Conservation (phyloP, 2,888 invertebrate genomes). For the Lypha dubia region DNA sequence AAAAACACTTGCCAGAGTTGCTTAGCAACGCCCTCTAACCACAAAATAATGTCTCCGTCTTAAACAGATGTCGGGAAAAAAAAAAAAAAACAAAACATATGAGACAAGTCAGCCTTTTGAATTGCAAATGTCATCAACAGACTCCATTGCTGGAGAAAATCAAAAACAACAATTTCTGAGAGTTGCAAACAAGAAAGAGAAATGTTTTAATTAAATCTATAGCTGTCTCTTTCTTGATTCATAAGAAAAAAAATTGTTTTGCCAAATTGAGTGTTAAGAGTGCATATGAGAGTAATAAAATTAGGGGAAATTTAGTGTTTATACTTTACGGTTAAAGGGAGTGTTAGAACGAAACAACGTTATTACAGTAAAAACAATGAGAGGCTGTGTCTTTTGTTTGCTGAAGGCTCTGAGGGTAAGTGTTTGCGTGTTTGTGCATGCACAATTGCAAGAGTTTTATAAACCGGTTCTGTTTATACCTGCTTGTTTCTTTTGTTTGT, state of each 20-base stretch:
- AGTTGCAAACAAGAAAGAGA: constrained; percentile 13
- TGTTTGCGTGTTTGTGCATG: constrained; percentile 12
- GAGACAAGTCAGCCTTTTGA: constrained; percentile 71
- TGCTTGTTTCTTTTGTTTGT: constrained; percentile 60
- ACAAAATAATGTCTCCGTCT: constrained; percentile 74
- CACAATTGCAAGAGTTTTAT: background rate
- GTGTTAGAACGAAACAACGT: constrained; percentile 8
- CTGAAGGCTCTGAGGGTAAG: background rate
- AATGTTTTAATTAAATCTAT: background rate
- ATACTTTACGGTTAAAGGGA: background rate
- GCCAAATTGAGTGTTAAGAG: background rate
- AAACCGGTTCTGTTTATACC: constrained; percentile 72
- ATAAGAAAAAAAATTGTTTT: background rate
- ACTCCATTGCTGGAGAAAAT: constrained; percentile 79
- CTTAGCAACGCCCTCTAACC: constrained; percentile 83
- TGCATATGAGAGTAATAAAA: constrained; percentile 26
- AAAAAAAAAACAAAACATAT: constrained; percentile 53
- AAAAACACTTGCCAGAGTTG: constrained; percentile 78
- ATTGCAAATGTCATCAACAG: constrained; percentile 79
- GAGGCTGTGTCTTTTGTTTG: constrained; percentile 57
- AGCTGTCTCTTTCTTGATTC: background rate
- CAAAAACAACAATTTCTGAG: constrained; percentile 58
- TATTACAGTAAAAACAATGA: constrained; percentile 13
- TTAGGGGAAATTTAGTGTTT: constrained; percentile 46
- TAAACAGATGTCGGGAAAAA: constrained; percentile 66